phyloP scores from a whole-genome alignment of 1,140 invertebrate genomes.

The Halesus radiatus region DNA sequence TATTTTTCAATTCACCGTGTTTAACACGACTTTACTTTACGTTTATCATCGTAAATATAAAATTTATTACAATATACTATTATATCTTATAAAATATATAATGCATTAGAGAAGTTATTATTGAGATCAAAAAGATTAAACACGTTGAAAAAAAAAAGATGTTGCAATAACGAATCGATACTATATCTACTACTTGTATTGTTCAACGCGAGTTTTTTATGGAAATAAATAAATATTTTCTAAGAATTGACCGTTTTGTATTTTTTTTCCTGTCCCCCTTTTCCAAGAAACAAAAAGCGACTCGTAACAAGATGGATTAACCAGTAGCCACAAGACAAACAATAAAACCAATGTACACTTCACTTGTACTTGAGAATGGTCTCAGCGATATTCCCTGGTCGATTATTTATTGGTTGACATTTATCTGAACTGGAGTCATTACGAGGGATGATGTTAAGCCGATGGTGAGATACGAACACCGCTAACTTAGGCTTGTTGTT shows the following conservation, averaged over 20 bases:
- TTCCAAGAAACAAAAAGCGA: not conserved
- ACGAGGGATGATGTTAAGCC: too few relatives aligned
- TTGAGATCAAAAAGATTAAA: not conserved
- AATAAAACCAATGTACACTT: too few relatives aligned
- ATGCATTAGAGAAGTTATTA: conserved; percentile 1
- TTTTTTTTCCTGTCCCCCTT: not conserved
- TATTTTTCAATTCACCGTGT: conserved; percentile 21
- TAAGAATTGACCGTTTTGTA: conserved; percentile 45
- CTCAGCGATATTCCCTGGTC: too few relatives aligned
- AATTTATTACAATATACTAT: not conserved
- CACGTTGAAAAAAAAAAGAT: not conserved
- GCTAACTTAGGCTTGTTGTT: too few relatives aligned
- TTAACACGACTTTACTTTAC: not conserved
- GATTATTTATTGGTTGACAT: too few relatives aligned
- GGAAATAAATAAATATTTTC: conserved; percentile 55
- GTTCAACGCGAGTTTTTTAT: conserved; percentile 54
- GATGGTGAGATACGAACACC: too few relatives aligned
- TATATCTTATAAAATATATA: conserved; percentile 34
- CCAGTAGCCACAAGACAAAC: too few relatives aligned
- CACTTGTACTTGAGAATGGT: too few relatives aligned
- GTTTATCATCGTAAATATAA: not conserved
- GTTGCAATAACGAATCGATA: too few relatives aligned
- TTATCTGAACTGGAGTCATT: too few relatives aligned
- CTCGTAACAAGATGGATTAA: too few relatives aligned
- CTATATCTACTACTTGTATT: conserved; percentile 32